A percentile compares a stretch with the other conserved stretches of the same genome.
phyloP scores from a whole-genome alignment of 2,888 invertebrate genomes.

The Hermaeophaga mercurialis region DNA sequence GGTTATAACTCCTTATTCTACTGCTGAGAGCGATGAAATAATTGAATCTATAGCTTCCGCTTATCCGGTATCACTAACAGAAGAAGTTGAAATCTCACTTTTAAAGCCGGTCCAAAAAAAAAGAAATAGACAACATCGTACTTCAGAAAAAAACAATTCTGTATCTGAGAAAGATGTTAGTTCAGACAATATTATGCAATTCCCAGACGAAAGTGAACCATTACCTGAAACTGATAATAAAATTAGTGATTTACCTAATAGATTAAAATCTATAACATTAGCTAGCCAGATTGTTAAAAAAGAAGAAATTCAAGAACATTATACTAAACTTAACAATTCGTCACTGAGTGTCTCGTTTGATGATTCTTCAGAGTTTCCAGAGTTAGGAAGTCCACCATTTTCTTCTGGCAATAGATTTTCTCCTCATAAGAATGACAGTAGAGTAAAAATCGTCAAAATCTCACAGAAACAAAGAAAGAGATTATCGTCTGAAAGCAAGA shows the following conservation, averaged over 20 bases:
- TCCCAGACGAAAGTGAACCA: constrained; percentile 37
- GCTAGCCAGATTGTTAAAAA: constrained; percentile 44
- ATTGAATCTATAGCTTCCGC: constrained; percentile 57
- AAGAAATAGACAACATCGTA: constrained; percentile 35
- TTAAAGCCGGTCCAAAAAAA: constrained; percentile 39
- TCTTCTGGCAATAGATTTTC: constrained; percentile 13
- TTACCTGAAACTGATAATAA: constrained; percentile 12
- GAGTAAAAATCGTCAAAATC: constrained; percentile 57
- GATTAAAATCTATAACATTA: constrained; percentile 47
- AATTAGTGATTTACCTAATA: constrained; percentile 20
- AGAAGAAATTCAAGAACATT: constrained; percentile 40
- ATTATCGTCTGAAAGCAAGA: constrained; percentile 60
- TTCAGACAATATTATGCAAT: constrained; percentile 35
- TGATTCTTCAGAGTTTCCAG: constrained; percentile 51
- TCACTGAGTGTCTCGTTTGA: constrained; percentile 33
- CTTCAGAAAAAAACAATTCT: constrained; percentile 26
- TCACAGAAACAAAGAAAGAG: constrained; percentile 71
- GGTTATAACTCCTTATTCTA: constrained; percentile 71
- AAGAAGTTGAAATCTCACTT: constrained; percentile 51
- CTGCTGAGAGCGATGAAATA: constrained; percentile 66
- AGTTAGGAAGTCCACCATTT: constrained; percentile 45
- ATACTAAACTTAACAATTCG: constrained; percentile 34
- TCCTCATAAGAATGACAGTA: constrained; percentile 45
- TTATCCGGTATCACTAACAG: constrained; percentile 59
- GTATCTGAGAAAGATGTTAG: constrained; percentile 24